Evolutionary conservation across 2,113 vertebrate genomes (phyloP), one percentile per base, ranked within the genome.

Genomic region (Engraulis encrasicolus): DNA sequence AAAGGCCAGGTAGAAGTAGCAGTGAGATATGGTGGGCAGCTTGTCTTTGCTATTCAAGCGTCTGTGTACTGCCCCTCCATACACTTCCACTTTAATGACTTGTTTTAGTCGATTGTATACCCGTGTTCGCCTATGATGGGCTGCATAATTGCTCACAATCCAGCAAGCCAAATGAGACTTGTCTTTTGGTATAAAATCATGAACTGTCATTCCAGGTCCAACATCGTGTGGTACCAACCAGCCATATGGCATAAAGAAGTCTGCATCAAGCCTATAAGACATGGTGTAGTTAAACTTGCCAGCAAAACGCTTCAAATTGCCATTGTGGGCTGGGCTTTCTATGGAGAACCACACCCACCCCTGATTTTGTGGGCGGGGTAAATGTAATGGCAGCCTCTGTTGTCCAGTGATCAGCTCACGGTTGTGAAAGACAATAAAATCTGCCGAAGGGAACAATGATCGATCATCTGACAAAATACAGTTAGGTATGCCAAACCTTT

Each of bases 271-370:
- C 17, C 95, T 91, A 92, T 99, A 99, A 20, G 93, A 95, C 91
- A 99, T 92, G 0, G 97, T 99, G 94, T 97, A 96, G 89, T 99
- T 99, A 89, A 98, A 98, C 11, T 96, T 20, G 0, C 90, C 93
- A 0, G 89, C 89, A 6, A 98, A 82, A 0, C 20, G 78, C 11
- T 87, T 82, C 86, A 98, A 89, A 0, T 89, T 88, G 0, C 87
- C 87, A 0, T 96, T 95, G 89, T 99, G 94, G 1, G 95, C 81
- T 0, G 98, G 98, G 0, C 98, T 98, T 93, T 99, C 98, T 78
- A 97, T 96, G 93, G 98, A 98, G 95, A 98, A 95, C 98, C 98
- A 99, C 1, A 99, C 96, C 98, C 98, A 99, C 82, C 94, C 97
- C 87, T 99, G 98, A 2, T 45, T 89, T 0, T 78, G 84, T 0